phyloP scores from a whole-genome alignment of 2,797 vertebrate species.

The Iguana delicatissima region DNA sequence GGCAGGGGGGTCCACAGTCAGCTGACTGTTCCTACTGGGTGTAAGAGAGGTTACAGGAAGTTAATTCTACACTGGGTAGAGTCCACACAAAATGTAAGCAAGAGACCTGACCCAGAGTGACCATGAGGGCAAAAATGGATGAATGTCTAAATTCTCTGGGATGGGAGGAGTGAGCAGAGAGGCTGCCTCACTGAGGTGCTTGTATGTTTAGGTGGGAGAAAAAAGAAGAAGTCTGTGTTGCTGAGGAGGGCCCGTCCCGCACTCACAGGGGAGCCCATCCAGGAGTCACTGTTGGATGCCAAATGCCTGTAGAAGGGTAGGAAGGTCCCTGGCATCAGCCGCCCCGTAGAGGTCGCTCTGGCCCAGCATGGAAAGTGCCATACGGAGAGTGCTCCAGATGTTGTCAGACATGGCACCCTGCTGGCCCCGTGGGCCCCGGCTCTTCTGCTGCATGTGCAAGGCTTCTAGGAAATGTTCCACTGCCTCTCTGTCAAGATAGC shows the following conservation, averaged over 20 bases:
- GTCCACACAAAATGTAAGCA: constrained; percentile 26
- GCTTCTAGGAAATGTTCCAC: constrained; percentile 98
- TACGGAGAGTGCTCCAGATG: constrained; percentile 98
- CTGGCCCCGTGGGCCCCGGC: constrained; percentile 84
- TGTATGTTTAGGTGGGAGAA: constrained; percentile 60
- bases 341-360: constrained; percentile 93
- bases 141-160: background rate
- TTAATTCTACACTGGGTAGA: background rate
- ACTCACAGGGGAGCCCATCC: constrained; percentile 77
- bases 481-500: constrained; percentile 85
- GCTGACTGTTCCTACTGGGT: accelerated
- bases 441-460: constrained; percentile 92
- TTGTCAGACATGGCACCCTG: constrained; percentile 97
- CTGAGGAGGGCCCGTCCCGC: constrained; percentile 60
- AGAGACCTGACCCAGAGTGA: background rate
- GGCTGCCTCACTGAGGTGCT: constrained; percentile 42
- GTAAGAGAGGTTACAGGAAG: background rate
- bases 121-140: background rate
- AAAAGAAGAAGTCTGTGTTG: constrained; percentile 65
- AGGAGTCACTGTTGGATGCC: constrained; percentile 90
- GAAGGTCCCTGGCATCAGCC: constrained; percentile 91
- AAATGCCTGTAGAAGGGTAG: constrained; percentile 89
- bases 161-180: background rate
- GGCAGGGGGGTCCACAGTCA: background rate
- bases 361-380: constrained; percentile 98